Conservation (phyloP, 2,888 invertebrate species). For the Drosophila phalerata region DNA sequence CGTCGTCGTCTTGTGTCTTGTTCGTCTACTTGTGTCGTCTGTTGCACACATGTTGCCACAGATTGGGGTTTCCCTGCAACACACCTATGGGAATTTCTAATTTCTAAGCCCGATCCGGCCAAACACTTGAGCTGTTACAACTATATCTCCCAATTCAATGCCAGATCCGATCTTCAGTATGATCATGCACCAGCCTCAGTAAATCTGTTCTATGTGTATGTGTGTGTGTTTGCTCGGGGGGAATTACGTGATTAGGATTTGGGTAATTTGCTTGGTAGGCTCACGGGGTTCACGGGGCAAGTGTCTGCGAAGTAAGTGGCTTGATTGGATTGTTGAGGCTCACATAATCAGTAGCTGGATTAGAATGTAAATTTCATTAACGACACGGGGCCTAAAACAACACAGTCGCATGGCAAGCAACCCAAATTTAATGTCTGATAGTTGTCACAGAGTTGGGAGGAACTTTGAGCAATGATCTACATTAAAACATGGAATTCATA, state of each 20-base stretch:
- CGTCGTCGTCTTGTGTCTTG: too few relatives aligned
- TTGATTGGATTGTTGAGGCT: conserved; percentile 52
- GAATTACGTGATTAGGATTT: conserved; percentile 49
- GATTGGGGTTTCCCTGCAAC: conserved; percentile 67
- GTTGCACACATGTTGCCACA: conserved; percentile 76
- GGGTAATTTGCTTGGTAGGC: conserved; percentile 34
- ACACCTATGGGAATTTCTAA: conserved; percentile 73
- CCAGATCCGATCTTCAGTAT: conserved; percentile 2
- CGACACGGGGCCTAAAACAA: conserved; percentile 34
- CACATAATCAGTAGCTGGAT: conserved; percentile 33
- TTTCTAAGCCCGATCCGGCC: conserved; percentile 42
- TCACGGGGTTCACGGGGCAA: conserved; percentile 42
- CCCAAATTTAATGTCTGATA: background rate
- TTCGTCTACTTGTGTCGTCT: conserved; percentile 48
- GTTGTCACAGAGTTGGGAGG: background rate
- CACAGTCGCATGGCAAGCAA: conserved; percentile 1
- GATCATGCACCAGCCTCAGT: conserved; percentile 35
- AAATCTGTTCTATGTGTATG: conserved; percentile 18
- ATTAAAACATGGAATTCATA: background rate
- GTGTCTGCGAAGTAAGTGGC: conserved; percentile 33
- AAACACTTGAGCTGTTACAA: conserved; percentile 36
- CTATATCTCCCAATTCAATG: conserved; percentile 16
- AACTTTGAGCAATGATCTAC: background rate
- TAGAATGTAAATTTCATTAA: conserved; percentile 52
- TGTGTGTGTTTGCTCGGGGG: conserved; percentile 20